A percentile compares a stretch with the other conserved stretches of the same genome.
phyloP scores from a whole-genome alignment of 1,140 invertebrate species.

The Nasonia giraulti region DNA sequence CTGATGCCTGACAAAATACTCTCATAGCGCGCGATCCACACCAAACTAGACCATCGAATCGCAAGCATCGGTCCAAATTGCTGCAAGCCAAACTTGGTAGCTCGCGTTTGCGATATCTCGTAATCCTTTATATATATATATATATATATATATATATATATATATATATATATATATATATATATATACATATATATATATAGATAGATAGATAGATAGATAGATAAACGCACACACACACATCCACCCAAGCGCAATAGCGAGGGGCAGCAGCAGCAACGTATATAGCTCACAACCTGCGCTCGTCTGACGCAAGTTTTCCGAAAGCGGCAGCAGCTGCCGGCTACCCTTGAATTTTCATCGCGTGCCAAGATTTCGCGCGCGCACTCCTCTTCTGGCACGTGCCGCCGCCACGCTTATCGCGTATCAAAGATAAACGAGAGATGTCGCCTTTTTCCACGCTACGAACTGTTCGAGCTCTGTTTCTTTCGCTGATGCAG shows the following conservation, averaged over 20 bases:
- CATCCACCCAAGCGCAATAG: not conserved
- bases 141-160: not conserved
- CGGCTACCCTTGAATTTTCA: conserved; percentile 64
- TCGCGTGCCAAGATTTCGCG: conserved; percentile 66
- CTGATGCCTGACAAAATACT: too few species aligned
- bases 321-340: conserved; percentile 55
- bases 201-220: too few species aligned
- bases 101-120: not conserved
- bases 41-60: not conserved
- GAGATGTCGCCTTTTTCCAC: not conserved
- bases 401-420: not conserved
- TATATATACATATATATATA: not conserved
- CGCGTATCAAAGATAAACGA: not conserved
- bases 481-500: not conserved
- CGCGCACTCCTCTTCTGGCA: conserved; percentile 11
- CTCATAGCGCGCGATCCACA: not conserved
- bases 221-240: not conserved
- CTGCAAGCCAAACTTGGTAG: not conserved
- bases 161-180: not conserved
- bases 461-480: not conserved
- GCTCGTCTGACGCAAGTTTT: conserved; percentile 60
- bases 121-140: conserved; percentile 8
- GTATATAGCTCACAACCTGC: not conserved
- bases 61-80: not conserved
- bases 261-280: not conserved